Evolutionary conservation across 35 echinoderm and acorn worm genomes (phyloP).

Genomic region (Heliocidaris tuberculata): DNA sequence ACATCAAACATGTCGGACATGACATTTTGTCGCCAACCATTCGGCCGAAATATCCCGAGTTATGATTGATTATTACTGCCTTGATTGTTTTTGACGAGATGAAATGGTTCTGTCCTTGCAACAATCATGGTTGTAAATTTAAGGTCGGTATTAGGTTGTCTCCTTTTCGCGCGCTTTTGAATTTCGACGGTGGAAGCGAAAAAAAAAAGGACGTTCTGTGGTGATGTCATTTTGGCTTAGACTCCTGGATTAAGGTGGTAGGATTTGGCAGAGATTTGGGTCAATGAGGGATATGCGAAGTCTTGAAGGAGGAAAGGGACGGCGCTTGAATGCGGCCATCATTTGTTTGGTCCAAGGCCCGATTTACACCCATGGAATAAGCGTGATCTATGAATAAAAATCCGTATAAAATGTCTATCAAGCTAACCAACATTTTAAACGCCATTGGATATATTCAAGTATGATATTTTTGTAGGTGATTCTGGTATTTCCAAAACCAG

Average conservation of each 20-base stretch:
- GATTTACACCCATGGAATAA: too few species aligned
- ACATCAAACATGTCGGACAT: neutral
- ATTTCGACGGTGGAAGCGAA: neutral
- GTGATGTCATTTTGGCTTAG: neutral
- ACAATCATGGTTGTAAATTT: neutral
- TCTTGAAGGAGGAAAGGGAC: neutral
- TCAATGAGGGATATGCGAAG: neutral
- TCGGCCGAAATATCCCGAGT: neutral
- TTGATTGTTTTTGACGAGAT: conserved; percentile 4
- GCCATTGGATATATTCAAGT: too few species aligned
- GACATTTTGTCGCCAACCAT: neutral
- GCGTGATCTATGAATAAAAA: too few species aligned
- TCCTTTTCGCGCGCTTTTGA: neutral
- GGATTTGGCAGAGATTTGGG: neutral
- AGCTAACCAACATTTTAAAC: too few species aligned
- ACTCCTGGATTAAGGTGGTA: neutral
- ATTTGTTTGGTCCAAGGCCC: too few species aligned
- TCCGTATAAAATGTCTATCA: too few species aligned
- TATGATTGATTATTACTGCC: neutral
- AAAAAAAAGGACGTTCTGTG: neutral
- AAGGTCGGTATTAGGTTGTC: neutral
- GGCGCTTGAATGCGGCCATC: neutral
- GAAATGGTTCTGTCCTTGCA: neutral
- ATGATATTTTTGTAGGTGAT: too few species aligned
- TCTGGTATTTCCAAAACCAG: too few species aligned